phyloP scores from a whole-genome alignment of 1,140 invertebrate genomes.

The Brachionus rotundiformis region DNA sequence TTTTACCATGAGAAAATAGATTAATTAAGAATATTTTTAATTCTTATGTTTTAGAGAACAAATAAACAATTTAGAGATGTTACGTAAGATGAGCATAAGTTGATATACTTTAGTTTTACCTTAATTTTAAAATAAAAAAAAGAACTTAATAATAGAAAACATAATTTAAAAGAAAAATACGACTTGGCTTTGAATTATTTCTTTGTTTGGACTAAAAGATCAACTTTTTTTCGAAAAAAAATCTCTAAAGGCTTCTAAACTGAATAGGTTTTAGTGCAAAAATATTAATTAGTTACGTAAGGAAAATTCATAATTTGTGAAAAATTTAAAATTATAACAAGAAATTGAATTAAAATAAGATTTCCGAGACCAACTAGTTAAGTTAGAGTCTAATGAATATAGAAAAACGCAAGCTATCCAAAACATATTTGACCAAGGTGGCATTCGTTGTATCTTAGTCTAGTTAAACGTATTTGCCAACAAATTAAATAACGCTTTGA shows the following conservation, averaged over 20 bases:
- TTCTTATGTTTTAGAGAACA: not conserved
- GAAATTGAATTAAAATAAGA: not conserved
- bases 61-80: not conserved
- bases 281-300: constrained; percentile 17
- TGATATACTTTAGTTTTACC: not conserved
- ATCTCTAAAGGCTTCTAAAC: not conserved
- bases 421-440: constrained; percentile 36
- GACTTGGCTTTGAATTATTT: not conserved
- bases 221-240: not conserved
- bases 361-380: not conserved
- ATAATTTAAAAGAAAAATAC: too few relatives aligned
- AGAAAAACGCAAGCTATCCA: not conserved
- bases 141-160: not conserved
- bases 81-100: not conserved
- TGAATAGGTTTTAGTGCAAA: not conserved
- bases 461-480: constrained; percentile 22
- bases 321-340: not conserved
- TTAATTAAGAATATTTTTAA: not conserved
- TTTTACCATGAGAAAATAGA: not conserved
- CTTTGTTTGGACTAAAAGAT: constrained; percentile 2
- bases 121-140: not conserved
- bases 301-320: constrained; percentile 3
- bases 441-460: not conserved
- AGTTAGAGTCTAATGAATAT: not conserved
- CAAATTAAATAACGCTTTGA: constrained; percentile 44